These are phyloP conservation scores for Stomatorhinus ivindoensis DNA, from an alignment of 2,113 vertebrate species.

Conservation along the genomic window DNA sequence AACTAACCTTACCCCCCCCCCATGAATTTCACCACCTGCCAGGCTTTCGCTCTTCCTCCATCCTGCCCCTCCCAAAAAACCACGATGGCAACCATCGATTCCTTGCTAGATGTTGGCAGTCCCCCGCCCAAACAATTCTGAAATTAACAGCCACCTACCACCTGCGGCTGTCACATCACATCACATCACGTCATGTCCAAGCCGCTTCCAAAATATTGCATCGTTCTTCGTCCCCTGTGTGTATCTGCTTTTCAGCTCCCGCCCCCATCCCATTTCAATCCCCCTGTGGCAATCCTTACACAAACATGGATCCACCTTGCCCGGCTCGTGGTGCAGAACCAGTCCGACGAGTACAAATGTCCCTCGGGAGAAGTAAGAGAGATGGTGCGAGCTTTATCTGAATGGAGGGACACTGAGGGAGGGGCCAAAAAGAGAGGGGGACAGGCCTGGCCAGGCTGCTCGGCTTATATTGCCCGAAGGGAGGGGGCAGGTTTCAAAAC, in stretches of 20 bases:
- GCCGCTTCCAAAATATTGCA: neutral
- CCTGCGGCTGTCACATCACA: neutral
- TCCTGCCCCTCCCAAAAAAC: conserved; percentile 14
- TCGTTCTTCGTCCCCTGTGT: neutral
- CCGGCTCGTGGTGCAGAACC: conserved; percentile 9
- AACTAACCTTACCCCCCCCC: neutral
- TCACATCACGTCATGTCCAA: neutral
- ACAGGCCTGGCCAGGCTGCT: neutral
- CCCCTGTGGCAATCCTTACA: neutral
- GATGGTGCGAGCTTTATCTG: neutral
- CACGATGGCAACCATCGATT: neutral
- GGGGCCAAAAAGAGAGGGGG: conserved; percentile 18
- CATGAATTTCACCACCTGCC: conserved; percentile 14
- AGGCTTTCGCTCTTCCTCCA: conserved; percentile 16
- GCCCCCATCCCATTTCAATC: neutral
- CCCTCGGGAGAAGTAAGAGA: conserved; percentile 18
- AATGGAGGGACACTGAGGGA: conserved; percentile 30
- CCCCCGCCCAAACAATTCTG: neutral
- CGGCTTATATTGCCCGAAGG: neutral
- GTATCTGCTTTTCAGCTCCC: neutral
- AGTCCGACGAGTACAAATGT: conserved; percentile 31
- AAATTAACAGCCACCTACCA: neutral
- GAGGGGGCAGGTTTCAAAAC: neutral
- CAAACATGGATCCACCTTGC: neutral
- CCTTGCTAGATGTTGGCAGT: neutral